Percentiles rank a stretch among this genome's conserved stretches.
Conservation (phyloP, 2,888 invertebrate genomes). For the Mythimna lalbum region DNA sequence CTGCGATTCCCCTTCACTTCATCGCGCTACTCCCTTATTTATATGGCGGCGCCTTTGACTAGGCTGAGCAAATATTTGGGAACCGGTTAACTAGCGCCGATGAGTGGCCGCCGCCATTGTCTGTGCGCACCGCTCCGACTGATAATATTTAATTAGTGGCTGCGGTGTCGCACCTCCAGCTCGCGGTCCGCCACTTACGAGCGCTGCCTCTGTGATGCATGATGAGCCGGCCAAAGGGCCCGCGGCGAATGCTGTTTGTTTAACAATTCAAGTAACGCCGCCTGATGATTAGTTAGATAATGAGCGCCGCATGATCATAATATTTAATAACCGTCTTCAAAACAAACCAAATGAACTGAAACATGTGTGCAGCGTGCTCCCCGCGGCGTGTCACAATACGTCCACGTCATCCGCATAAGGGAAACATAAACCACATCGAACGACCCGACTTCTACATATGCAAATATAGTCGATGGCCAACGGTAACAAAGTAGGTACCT, state of each 20-base stretch:
- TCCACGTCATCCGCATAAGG: constrained; percentile 69
- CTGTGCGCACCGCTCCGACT: constrained; percentile 82
- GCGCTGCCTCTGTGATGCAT: constrained; percentile 72
- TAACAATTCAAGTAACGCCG: constrained; percentile 77
- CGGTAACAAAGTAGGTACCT: constrained; percentile 59
- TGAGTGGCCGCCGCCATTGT: constrained; percentile 85
- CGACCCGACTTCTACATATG: constrained; percentile 63
- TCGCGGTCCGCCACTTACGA: constrained; percentile 75
- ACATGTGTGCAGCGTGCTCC: constrained; percentile 66
- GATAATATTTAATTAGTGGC: constrained; percentile 90
- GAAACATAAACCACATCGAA: constrained; percentile 71
- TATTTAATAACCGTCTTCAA: constrained; percentile 70
- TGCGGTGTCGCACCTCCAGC: constrained; percentile 87
- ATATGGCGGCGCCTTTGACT: constrained; percentile 86
- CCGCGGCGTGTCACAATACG: constrained; percentile 66
- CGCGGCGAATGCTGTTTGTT: constrained; percentile 82
- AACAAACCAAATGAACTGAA: constrained; percentile 62
- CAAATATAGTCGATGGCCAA: constrained; percentile 69
- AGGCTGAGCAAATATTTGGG: constrained; percentile 86
- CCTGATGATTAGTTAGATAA: constrained; percentile 81
- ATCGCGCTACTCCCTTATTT: constrained; percentile 79
- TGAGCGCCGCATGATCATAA: constrained; percentile 77
- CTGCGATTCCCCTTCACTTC: constrained; percentile 74
- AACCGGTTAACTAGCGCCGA: constrained; percentile 87
- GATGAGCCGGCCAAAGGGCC: constrained; percentile 80